Conservation (phyloP, 92 coral and sea anemone species). For the Siderastrea radians region DNA sequence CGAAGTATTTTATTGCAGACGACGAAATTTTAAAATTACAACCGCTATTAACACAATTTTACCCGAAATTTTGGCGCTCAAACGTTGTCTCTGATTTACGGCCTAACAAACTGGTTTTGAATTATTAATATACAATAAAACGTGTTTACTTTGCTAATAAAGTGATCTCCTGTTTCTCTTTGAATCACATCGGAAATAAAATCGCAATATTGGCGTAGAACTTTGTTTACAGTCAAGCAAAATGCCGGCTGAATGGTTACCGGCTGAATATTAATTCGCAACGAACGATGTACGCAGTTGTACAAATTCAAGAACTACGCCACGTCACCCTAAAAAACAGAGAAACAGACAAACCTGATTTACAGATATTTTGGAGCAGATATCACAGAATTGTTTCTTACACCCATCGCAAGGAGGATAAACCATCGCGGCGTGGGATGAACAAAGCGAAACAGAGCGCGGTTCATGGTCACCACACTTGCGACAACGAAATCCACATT, state of each 20-base stretch:
- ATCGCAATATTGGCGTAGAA: neutral
- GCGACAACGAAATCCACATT: constrained; percentile 86
- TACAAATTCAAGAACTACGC: neutral
- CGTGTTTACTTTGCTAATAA: neutral
- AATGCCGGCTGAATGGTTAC: neutral
- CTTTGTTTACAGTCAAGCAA: neutral
- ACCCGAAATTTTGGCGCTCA: neutral
- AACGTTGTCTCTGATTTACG: neutral
- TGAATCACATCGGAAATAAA: no score
- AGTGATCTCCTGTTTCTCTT: neutral
- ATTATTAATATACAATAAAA: constrained; percentile 8
- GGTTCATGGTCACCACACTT: constrained; percentile 75
- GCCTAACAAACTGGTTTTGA: neutral
- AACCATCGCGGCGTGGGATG: constrained; percentile 73
- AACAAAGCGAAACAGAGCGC: constrained; percentile 78
- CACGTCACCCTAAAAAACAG: neutral
- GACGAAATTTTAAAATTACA: no score
- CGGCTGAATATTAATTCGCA: neutral
- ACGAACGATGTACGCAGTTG: neutral
- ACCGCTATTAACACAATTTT: no score
- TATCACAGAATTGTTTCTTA: constrained; percentile 79
- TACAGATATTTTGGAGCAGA: constrained; percentile 75
- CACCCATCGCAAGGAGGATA: constrained; percentile 83
- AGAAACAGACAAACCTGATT: constrained; percentile 57
- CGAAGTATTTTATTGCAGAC: no score